Evolutionary conservation across 2,113 vertebrate genomes (phyloP), one percentile per base, ranked within the genome.

Genomic region (Philantomba maxwellii): DNA sequence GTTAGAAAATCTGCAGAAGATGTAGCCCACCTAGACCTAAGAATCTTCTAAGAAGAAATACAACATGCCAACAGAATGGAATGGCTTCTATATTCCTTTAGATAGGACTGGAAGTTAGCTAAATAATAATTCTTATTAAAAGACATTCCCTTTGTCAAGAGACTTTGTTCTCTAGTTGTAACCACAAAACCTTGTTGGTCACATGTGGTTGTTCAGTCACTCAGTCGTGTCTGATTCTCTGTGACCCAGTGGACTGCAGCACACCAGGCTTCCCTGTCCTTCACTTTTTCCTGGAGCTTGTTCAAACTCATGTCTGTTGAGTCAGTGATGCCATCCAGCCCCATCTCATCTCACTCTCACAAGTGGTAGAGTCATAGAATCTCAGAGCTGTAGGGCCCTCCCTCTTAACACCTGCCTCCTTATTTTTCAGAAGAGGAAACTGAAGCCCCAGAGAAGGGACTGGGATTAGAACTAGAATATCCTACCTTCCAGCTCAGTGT

Each of bases 61-160:
- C 13, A 58, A 12, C 16, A 0, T 12, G 51, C 36, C 33, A 33
- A 2, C 0, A 3, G 21, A 43, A 60, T 57, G 53, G 43, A 21
- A 6, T 12, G 45, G 3, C 13, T 43, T 53, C 43, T 23, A 0
- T 17, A 2, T n/a, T n/a, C 14, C n/a, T 77, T 87, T 55, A 12
- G 16, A 21, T 9, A 1, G 57, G 51, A 36, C 49, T 12, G 58
- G 43, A n/a, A 36, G 19, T 47, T 70, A 66, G 62, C 39, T 15
- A 9, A 51, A 4, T 55, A n/a, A 25, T 36, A 62, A 0, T 64
- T 85, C 57, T 55, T 39, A 11, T 90, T 87, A 10, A 47, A 58
- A 36, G 6, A 21, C 17, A 16, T 15, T 49, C 39, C 36, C 45
- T 49, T 87, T 12, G 23, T 55, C 21, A 43, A 45, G 57, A 78